Evolutionary conservation across 2,888 invertebrate genomes (phyloP), one percentile per base, ranked within the genome.

Genomic region (Alloplasta piceator): DNA sequence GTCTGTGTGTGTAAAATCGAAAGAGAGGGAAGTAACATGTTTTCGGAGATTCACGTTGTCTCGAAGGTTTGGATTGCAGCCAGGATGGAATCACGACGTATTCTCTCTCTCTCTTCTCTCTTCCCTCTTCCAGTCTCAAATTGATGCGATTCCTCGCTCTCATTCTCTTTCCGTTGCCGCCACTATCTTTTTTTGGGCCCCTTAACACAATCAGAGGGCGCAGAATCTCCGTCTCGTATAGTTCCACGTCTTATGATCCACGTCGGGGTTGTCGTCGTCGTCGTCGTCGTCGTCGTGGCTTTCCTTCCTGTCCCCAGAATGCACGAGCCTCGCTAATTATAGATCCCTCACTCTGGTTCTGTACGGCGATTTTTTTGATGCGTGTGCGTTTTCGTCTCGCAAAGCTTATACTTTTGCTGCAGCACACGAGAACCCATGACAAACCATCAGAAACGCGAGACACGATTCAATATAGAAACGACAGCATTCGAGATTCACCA

Each of bases 81-180:
- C 91, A 90, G 80, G 48, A 80, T 63, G 84, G 87, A 88, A 89
- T 88, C 87, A 88, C 89, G 87, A 89, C 86, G 87, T 86, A 86
- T 84, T 73, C 76, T 73, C 67, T 76, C 52, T 77, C 72, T 61
- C 75, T 71, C 72, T 70, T 26, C 70, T 68, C 41, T 38, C 52
- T 63, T 39, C n/a, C 5, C 70, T 70, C 67, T 56, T 14, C 38
- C 39, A 5, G 16, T 10, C 72, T 58, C 26, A 52, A 43, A 26
- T 68, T 52, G 63, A 60, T 41, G 67, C 14, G 41, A 64, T 70
- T 68, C 43, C 55, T 56, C 41, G 50, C 66, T 58, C 58, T 75
- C 70, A 36, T 46, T 63, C 72, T 61, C 26, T 61, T 60, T 64
- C 58, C 41, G 52, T 39, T 58, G 16, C 52, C 48, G 52, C 14